Evolutionary conservation across 2,797 vertebrate genomes (phyloP).

Genomic region (Siniperca obscura): DNA sequence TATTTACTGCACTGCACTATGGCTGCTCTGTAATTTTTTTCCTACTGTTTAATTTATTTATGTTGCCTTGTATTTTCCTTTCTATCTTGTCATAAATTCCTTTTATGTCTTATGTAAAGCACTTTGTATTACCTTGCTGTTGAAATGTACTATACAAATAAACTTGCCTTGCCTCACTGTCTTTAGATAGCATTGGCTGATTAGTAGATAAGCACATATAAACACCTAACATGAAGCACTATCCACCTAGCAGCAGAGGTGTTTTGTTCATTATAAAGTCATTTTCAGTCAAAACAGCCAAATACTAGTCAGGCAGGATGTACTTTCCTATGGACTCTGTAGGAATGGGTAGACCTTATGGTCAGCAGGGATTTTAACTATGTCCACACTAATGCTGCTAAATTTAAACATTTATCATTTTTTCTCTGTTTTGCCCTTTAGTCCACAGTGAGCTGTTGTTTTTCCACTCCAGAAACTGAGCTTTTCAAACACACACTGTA

Average conservation of each 20-base stretch:
- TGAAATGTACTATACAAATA: not conserved
- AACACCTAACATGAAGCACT: not conserved
- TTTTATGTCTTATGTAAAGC: not conserved
- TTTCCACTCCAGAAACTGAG: not conserved
- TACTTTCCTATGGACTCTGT: not conserved
- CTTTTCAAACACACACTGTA: not conserved
- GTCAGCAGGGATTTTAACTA: not conserved
- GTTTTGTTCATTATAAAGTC: conserved; percentile 3
- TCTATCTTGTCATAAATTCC: not conserved
- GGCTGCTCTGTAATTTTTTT: not conserved
- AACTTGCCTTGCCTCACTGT: not conserved
- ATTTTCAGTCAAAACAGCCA: conserved; percentile 1
- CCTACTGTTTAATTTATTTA: not conserved
- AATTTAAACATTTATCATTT: not conserved
- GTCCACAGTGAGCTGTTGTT: conserved; percentile 8
- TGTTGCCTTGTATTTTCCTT: no score
- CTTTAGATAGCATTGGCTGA: not conserved
- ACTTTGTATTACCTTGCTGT: not conserved
- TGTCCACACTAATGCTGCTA: not conserved
- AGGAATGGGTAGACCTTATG: not conserved
- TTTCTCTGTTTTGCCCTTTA: conserved; percentile 5
- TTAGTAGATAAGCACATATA: conserved; percentile 2
- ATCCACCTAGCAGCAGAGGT: not conserved
- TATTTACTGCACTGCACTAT: not conserved
- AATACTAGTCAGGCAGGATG: not conserved